Conservation (phyloP, 2,888 invertebrate genomes). For the Acrobasis suavella region DNA sequence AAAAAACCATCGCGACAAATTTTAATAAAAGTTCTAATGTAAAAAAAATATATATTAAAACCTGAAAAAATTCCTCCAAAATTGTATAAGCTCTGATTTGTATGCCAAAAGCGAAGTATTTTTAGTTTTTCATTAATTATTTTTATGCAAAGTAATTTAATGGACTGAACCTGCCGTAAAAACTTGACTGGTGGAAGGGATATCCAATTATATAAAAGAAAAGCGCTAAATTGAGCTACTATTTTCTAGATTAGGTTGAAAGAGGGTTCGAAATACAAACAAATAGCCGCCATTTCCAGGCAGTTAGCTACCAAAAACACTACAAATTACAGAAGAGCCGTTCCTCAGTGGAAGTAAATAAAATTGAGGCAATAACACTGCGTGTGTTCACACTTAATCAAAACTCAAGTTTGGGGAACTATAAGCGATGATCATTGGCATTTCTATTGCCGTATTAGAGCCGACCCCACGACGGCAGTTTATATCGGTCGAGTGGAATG, state of each 20-base stretch:
- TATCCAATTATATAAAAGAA: no score
- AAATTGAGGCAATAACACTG: constrained; percentile 21
- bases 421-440: constrained; percentile 29
- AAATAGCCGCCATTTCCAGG: constrained; percentile 18
- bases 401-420: constrained; percentile 24
- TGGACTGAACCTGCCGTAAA: no score
- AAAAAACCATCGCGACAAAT: no score
- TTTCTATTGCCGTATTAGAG: constrained; percentile 42
- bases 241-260: neutral
- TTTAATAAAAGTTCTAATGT: no score
- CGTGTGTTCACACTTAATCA: constrained; percentile 25
- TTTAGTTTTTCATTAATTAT: no score
- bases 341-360: constrained; percentile 13
- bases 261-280: constrained; percentile 1
- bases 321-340: constrained; percentile 13
- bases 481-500: neutral
- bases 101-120: no score
- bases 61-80: no score
- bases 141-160: no score
- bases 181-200: no score
- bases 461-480: constrained; percentile 34
- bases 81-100: no score
- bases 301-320: constrained; percentile 21
- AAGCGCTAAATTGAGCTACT: neutral
- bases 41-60: no score